Conservation (phyloP, 1,140 invertebrate genomes). For the Papilio glaucus region DNA sequence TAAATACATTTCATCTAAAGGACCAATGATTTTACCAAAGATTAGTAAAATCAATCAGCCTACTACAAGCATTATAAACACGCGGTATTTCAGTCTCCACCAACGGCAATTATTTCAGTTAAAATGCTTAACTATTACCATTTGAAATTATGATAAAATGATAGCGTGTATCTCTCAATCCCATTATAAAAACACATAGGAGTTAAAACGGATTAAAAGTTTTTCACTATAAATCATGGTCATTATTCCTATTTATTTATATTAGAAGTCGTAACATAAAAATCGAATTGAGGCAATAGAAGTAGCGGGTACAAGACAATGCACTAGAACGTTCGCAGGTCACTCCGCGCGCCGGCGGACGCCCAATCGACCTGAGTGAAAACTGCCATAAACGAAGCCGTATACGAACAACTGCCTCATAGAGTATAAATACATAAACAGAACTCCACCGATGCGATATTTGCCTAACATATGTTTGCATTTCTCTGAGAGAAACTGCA, state of each 20-base stretch:
- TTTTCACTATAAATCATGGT: background rate
- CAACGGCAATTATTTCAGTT: too few species aligned
- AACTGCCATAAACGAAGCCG: slow-evolving; percentile 71
- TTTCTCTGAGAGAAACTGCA: slow-evolving; percentile 23
- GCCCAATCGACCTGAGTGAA: slow-evolving; percentile 78
- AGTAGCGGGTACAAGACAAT: slow-evolving; percentile 58
- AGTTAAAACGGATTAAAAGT: background rate
- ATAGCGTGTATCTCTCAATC: too few species aligned
- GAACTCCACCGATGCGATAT: slow-evolving; percentile 31
- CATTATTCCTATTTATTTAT: background rate
- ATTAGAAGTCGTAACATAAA: slow-evolving; percentile 30
- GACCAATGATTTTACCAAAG: too few species aligned
- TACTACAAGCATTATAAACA: too few species aligned
- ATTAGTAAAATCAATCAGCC: too few species aligned
- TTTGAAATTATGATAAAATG: too few species aligned
- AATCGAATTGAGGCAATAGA: slow-evolving; percentile 43
- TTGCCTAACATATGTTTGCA: background rate
- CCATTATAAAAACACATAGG: background rate
- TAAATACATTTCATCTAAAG: too few species aligned
- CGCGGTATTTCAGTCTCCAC: too few species aligned
- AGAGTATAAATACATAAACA: slow-evolving; percentile 41
- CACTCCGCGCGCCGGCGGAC: slow-evolving; percentile 49
- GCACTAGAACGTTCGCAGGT: slow-evolving; percentile 59
- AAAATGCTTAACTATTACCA: too few species aligned
- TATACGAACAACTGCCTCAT: slow-evolving; percentile 43